Evolutionary conservation across 2,888 invertebrate species (phyloP), one percentile per base, ranked within the genome.

Genomic region (Drosophila mimetica): DNA sequence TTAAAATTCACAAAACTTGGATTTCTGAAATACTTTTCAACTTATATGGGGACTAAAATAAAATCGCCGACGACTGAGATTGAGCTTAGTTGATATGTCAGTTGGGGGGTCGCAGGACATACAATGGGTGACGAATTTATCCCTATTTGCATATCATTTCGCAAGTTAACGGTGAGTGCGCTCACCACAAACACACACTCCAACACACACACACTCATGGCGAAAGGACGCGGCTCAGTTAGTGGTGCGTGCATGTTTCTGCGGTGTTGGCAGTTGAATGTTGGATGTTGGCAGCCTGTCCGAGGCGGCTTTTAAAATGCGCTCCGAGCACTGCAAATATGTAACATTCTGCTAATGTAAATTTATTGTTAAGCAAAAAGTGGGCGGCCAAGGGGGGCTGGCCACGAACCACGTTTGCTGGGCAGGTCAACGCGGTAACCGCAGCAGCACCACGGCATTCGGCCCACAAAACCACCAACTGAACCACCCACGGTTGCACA

Each of bases 71-170:
- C 25, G 48, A 50, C 22, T 71, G 70, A 32, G 78, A 78, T 50
- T 71, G 59, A 52, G 73, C 58, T 36, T 25, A 42, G 20, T 34
- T 48, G 41, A 42, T 50, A 39, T 63, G 64, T 28, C 9, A 28
- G 28, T 39, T 53, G 39, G 16, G 9, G 42, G 63, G 34, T 14
- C 9, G 28, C 0, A 44, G 32, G 58, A 47, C 55, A 16, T 58
- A 52, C 66, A 67, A 47, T 47, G 72, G 66, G 79, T 88, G 86
- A 90, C 84, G 86, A 83, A 83, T 89, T 87, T 87, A 87, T 83
- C 75, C 78, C 69, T 89, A 88, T 90, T 90, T 90, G 89, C 90
- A 90, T 90, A 90, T 89, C 82, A 89, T 89, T 89, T 88, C 82
- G 78, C 83, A 78, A 78, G 82, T 85, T 84, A 87, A 88, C 79